These are phyloP conservation scores for Enteromius viviparus DNA, from an alignment of 2,797 vertebrate species.

Conservation along the genomic window DNA sequence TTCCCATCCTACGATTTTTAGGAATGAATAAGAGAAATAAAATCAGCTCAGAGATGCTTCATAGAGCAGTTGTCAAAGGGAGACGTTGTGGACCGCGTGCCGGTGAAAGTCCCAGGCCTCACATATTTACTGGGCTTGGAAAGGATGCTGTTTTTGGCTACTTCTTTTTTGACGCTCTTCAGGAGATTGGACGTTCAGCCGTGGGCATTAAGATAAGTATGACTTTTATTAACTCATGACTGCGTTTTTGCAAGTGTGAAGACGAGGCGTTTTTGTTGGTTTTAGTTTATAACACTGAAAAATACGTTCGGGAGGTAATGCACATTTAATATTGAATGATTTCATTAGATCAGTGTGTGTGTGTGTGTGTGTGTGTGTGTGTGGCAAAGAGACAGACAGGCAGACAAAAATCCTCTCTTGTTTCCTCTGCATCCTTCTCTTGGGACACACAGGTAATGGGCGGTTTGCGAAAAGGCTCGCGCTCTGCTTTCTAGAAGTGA, in stretches of 20 bases:
- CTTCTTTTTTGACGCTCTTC: not conserved
- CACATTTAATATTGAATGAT: not conserved
- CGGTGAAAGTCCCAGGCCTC: slow-evolving; percentile 23
- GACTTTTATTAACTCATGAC: not conserved
- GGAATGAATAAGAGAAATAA: slow-evolving; percentile 86
- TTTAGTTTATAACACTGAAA: not conserved
- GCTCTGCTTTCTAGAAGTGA: not conserved
- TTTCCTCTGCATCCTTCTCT: not conserved
- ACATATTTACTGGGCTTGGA: not conserved
- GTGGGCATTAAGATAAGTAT: slow-evolving; percentile 25
- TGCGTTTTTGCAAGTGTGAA: not conserved
- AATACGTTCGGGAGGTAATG: no score
- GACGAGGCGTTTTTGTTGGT: not conserved
- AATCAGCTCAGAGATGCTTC: slow-evolving; percentile 81
- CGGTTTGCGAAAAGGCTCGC: not conserved
- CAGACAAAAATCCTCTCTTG: not conserved
- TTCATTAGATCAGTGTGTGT: not conserved
- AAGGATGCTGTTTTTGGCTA: not conserved
- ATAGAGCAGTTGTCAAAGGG: slow-evolving; percentile 74
- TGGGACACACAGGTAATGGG: slow-evolving; percentile 10
- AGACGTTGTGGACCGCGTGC: slow-evolving; percentile 38
- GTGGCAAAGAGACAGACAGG: not conserved
- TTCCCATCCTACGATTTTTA: slow-evolving; percentile 87
- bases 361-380: not conserved
- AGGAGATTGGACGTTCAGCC: not conserved